Conservation (phyloP, 2,113 vertebrate species). For the Aegithalos caudatus region DNA sequence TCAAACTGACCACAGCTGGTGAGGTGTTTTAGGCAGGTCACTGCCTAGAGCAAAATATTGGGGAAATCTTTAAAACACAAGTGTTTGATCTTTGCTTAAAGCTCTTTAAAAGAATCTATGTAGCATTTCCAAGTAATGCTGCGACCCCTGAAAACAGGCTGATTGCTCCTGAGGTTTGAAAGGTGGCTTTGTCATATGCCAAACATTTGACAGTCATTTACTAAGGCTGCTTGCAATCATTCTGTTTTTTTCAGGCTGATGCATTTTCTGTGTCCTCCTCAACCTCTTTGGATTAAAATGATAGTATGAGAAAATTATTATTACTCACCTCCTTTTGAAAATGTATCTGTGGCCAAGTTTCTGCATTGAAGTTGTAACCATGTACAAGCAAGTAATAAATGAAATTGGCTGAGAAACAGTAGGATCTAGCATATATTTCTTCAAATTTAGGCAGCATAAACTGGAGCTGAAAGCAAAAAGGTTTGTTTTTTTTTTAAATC, state of each 20-base stretch:
- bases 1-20: not conserved
- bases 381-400: slow-evolving; percentile 81
- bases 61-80: not conserved
- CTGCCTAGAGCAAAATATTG: not conserved
- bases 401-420: slow-evolving; percentile 88
- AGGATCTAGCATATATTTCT: slow-evolving; percentile 78
- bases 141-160: not conserved
- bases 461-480: slow-evolving; percentile 71
- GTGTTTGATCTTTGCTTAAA: not conserved
- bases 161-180: not conserved
- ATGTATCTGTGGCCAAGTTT: slow-evolving; percentile 82
- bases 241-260: not conserved
- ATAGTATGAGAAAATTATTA: not conserved
- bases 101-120: not conserved
- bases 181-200: not conserved
- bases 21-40: not conserved
- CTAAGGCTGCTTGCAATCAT: not conserved
- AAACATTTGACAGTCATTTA: not conserved
- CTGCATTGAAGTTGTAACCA: slow-evolving; percentile 86
- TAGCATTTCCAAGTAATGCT: not conserved
- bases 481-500: not conserved
- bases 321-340: slow-evolving; percentile 85
- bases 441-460: slow-evolving; percentile 62
- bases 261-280: not conserved
- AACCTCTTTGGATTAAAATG: not conserved